A percentile compares a stretch with the other conserved stretches of the same genome.
phyloP scores from a whole-genome alignment of 2,888 invertebrate genomes.

The Eupelmus urozonus region DNA sequence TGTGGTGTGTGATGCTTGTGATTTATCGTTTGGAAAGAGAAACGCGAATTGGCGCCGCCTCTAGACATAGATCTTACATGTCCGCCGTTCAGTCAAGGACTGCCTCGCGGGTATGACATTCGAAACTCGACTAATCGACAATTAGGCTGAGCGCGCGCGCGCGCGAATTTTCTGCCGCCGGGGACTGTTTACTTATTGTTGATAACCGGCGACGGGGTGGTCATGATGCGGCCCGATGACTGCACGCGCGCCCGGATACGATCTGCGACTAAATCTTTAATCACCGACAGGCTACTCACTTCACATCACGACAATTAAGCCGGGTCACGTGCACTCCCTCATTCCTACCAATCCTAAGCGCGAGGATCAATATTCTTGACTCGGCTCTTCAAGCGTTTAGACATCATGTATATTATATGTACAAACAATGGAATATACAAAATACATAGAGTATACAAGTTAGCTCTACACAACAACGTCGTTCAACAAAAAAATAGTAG shows the following conservation, averaged over 20 bases:
- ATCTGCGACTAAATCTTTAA: neutral
- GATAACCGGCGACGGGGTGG: slow-evolving; percentile 11
- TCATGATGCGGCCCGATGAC: slow-evolving; percentile 23
- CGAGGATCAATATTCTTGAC: too few relatives aligned
- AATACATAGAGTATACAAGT: neutral
- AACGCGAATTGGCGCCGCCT: slow-evolving; percentile 53
- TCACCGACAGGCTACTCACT: slow-evolving; percentile 39
- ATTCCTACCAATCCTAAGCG: too few relatives aligned
- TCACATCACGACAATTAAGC: slow-evolving; percentile 32
- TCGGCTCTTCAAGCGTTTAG: neutral
- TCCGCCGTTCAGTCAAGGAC: slow-evolving; percentile 72
- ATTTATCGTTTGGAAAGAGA: neutral
- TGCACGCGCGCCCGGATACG: neutral
- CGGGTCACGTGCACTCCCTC: too few relatives aligned
- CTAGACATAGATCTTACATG: slow-evolving; percentile 73
- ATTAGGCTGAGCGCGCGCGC: neutral
- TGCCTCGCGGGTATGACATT: slow-evolving; percentile 62
- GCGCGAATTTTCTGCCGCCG: slow-evolving; percentile 33
- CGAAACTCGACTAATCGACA: slow-evolving; percentile 16
- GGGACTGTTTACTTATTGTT: neutral
- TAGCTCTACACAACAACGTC: neutral
- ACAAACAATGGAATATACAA: too few relatives aligned
- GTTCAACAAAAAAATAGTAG: neutral
- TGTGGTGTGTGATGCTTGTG: slow-evolving; percentile 7
- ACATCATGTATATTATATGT: neutral